Evolutionary conservation across 2,797 vertebrate species (phyloP), one percentile per base, ranked within the genome.

Genomic region (Ptychobarbus kaznakovi): DNA sequence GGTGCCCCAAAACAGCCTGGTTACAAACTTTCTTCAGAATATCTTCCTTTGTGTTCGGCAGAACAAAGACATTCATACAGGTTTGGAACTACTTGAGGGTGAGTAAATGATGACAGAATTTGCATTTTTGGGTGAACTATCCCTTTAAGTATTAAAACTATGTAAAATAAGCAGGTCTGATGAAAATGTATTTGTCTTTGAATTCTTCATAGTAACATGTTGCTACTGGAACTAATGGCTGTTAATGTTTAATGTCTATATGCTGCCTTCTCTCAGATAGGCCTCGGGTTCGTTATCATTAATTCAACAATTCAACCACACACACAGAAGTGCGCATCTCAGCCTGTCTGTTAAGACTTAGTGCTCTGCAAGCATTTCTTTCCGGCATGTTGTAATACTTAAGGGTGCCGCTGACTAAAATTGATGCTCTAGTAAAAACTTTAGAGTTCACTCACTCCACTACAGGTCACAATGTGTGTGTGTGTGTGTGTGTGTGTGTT

Each of bases 311-410:
- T 68, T n/a, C 46, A 73, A 9, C n/a, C 40, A 46, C 70, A 66
- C 65, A 81, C 42, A 44, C 22, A 70, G 32, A 32, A 38, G 28
- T 20, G 65, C 5, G 12, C 72, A 53, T 77, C 35, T 69, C 16
- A 11, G 51, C 20, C 51, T 66, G 51, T 61, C 66, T 73, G 10
- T 80, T 46, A 58, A 58, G 22, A 68, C 1, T 65, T 72, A 63
- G 40, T 51, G 66, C 25, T 65, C 46, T 51, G 35, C 53, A 70
- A 65, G 40, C 61, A 77, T 78, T 70, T 7, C 10, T 86, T 11
- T 73, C 15, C 20, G 80, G 16, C 44, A 77, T 49, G 42, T 42
- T 68, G 28, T 77, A 61, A 78, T 82, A 77, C 83, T 85, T 74
- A 73, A 56, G 12, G 61, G 38, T 63, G 32, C 20, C 72, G 25